Percentiles rank a stretch among this genome's conserved stretches.
Evolutionary conservation across 2,888 invertebrate species (phyloP).

Genomic region (Gymnosoma rotundatum): DNA sequence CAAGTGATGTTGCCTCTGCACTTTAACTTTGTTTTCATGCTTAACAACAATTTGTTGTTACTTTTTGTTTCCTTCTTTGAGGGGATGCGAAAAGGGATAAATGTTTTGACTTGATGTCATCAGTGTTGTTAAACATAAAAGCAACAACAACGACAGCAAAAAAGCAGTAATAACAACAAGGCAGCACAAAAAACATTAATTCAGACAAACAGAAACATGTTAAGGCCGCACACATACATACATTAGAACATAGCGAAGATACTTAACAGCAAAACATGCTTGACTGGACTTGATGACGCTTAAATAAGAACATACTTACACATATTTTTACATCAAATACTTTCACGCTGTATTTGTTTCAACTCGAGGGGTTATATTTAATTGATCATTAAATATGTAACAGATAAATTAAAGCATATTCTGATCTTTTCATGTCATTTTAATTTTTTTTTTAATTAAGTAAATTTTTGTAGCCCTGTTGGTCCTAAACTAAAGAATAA

Average conservation of each 20-base stretch:
- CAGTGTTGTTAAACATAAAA: constrained; percentile 63
- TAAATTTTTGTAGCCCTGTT: too few species aligned
- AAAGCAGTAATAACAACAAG: constrained; percentile 4
- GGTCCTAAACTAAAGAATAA: too few species aligned
- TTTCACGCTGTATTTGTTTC: neutral
- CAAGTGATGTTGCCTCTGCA: constrained; percentile 32
- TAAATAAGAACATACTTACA: constrained; percentile 46
- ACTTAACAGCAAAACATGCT: constrained; percentile 61
- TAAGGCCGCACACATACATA: neutral
- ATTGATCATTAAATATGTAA: constrained; percentile 6
- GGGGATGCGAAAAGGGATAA: constrained; percentile 48
- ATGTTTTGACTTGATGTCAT: constrained; percentile 68
- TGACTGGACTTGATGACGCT: constrained; percentile 60
- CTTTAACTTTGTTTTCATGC: constrained; percentile 53
- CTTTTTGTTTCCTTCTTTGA: constrained; percentile 14
- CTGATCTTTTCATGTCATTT: too few species aligned
- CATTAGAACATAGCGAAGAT: neutral
- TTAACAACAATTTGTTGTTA: constrained; percentile 56
- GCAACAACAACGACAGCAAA: constrained; percentile 38
- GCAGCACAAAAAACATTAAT: constrained; percentile 38
- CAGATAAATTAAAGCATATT: too few species aligned
- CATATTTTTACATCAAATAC: neutral
- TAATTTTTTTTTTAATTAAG: too few species aligned
- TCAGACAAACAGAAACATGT: neutral
- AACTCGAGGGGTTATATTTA: constrained; percentile 11